These are phyloP conservation scores for Peromyscus aztecus DNA, from an alignment of 2,797 vertebrate genomes.

Conservation along the genomic window DNA sequence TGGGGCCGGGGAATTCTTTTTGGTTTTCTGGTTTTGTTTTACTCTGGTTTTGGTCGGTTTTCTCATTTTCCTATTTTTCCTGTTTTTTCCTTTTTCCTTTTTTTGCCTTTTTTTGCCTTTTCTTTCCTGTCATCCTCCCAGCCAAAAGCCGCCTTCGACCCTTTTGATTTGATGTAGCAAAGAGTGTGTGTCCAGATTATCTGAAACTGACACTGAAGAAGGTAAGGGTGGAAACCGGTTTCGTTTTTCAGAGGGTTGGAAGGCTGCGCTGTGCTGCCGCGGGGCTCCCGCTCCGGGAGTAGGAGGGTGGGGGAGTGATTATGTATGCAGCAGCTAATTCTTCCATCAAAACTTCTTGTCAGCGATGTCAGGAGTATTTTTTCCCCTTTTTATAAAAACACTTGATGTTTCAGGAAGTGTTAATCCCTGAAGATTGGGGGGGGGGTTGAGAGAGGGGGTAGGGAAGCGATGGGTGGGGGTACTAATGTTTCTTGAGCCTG, in stretches of 20 bases:
- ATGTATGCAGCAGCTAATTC: slow-evolving; percentile 82
- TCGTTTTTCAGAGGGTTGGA: slow-evolving; percentile 87
- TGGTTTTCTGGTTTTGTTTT: slow-evolving; percentile 81
- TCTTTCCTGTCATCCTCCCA: slow-evolving; percentile 86
- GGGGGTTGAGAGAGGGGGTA: slow-evolving; percentile 54
- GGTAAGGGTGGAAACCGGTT: slow-evolving; percentile 91
- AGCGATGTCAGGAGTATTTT: slow-evolving; percentile 85
- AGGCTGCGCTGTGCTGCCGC: slow-evolving; percentile 83
- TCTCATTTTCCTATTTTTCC: slow-evolving; percentile 80
- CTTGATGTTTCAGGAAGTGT: slow-evolving; percentile 84
- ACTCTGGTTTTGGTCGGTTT: slow-evolving; percentile 63
- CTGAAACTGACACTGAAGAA: slow-evolving; percentile 87
- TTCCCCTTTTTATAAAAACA: slow-evolving; percentile 84
- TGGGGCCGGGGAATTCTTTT: slow-evolving; percentile 82
- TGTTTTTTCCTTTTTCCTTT: not conserved
- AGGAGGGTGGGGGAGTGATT: slow-evolving; percentile 83
- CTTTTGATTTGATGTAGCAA: slow-evolving; percentile 86
- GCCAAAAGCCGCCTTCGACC: slow-evolving; percentile 86
- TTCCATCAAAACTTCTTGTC: slow-evolving; percentile 84
- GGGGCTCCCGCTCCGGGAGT: slow-evolving; percentile 83
- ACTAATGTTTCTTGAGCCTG: slow-evolving; percentile 70
- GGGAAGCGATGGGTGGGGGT: slow-evolving; percentile 64
- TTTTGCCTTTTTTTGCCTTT: slow-evolving; percentile 63
- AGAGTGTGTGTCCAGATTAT: slow-evolving; percentile 88
- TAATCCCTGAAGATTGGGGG: slow-evolving; percentile 79